phyloP scores from a whole-genome alignment of 2,113 vertebrate species.

The Megalops atlanticus region DNA sequence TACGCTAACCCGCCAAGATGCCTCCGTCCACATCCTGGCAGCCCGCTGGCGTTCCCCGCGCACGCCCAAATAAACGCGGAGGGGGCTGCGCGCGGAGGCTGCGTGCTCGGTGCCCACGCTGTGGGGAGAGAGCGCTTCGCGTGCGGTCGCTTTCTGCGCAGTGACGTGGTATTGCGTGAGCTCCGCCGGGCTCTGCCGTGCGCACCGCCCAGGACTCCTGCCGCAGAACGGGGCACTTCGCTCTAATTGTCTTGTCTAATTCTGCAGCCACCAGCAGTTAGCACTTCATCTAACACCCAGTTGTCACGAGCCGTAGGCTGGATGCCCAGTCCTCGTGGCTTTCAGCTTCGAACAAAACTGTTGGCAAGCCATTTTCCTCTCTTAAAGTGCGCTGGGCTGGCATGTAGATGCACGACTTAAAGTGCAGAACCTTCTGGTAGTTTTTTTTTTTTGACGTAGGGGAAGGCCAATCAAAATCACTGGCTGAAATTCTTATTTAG shows the following conservation, averaged over 20 bases:
- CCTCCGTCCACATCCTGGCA: conserved; percentile 49
- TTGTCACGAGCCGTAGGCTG: not conserved
- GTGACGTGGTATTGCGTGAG: not conserved
- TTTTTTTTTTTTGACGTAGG: not conserved
- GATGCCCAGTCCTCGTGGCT: not conserved
- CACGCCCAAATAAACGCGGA: conserved; percentile 20
- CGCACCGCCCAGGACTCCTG: not conserved
- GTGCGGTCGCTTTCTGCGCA: not conserved
- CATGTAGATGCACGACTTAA: not conserved
- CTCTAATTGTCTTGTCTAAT: not conserved
- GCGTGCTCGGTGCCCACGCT: not conserved
- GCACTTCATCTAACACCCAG: not conserved
- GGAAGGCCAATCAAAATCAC: not conserved
- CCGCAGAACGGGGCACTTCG: not conserved
- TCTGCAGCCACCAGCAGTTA: not conserved
- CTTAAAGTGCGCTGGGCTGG: not conserved
- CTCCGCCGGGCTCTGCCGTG: not conserved
- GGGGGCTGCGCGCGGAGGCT: not conserved
- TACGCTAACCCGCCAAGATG: conserved; percentile 36
- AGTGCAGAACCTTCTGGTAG: not conserved
- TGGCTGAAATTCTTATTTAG: not conserved
- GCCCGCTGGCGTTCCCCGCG: conserved; percentile 34
- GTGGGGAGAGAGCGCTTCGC: not conserved
- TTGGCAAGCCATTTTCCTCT: not conserved
- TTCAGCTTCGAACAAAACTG: not conserved